phyloP scores from a whole-genome alignment of 1,140 invertebrate genomes.

The Uloborus diversus region DNA sequence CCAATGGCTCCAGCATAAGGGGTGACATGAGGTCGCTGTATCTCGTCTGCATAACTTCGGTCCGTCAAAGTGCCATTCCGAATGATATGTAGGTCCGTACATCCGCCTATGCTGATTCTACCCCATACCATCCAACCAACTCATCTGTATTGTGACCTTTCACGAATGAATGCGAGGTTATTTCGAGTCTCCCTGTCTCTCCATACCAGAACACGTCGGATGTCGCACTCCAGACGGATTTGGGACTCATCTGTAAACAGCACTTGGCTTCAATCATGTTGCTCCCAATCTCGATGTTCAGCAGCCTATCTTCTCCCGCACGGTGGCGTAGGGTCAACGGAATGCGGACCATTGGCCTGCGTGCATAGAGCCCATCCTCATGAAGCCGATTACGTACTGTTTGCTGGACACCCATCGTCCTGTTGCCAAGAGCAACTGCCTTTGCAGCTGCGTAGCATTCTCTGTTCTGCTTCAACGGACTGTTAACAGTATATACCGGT shows the following conservation, averaged over 20 bases:
- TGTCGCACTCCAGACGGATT: background rate
- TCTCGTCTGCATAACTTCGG: slow-evolving; percentile 5
- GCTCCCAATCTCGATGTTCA: too few species aligned
- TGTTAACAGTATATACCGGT: too few species aligned
- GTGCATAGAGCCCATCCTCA: too few species aligned
- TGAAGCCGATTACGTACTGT: too few species aligned
- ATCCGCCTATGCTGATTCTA: background rate
- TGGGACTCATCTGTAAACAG: background rate
- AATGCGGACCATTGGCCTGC: too few species aligned
- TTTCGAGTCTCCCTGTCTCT: background rate
- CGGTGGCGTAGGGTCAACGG: too few species aligned
- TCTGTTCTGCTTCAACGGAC: too few species aligned
- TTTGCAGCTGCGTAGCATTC: too few species aligned
- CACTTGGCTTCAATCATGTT: too few species aligned
- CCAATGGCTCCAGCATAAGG: slow-evolving; percentile 7
- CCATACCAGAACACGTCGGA: slow-evolving; percentile 4
- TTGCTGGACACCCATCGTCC: too few species aligned
- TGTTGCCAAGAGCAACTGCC: too few species aligned
- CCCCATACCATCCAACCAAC: background rate
- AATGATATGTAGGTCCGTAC: slow-evolving; percentile 2
- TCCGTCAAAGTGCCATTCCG: slow-evolving; percentile 3
- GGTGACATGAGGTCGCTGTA: background rate
- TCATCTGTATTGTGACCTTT: background rate
- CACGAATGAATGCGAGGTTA: slow-evolving; percentile 8
- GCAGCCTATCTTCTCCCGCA: too few species aligned